A percentile compares a stretch with the other conserved stretches of the same genome.
Evolutionary conservation across 1,140 invertebrate species (phyloP).

Genomic region (Temnothorax longispinosus): DNA sequence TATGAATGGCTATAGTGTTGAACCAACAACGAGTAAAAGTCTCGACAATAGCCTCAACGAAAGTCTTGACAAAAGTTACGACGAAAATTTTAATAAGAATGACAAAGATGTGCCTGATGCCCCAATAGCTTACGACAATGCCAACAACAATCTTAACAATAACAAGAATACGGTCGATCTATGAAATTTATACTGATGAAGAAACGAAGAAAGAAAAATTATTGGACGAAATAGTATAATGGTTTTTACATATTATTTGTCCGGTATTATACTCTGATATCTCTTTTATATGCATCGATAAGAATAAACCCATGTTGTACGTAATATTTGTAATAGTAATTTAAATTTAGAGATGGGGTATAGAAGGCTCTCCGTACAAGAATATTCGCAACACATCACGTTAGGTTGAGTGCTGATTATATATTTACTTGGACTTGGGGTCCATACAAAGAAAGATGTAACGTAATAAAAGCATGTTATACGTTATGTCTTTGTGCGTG

Average conservation of each 20-base stretch:
- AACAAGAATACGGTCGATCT: neutral
- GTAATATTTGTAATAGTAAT: no score
- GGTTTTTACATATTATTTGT: neutral
- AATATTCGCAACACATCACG: no score
- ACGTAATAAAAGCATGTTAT: no score
- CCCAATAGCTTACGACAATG: neutral
- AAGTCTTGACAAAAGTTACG: neutral
- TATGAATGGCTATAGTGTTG: neutral
- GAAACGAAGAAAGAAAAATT: neutral
- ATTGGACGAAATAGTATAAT: neutral
- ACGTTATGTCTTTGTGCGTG: no score
- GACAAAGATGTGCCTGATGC: neutral
- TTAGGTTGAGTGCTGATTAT: no score
- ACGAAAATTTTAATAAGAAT: neutral
- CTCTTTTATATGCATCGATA: neutral
- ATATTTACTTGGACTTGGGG: no score
- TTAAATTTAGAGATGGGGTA: no score
- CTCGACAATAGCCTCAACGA: neutral
- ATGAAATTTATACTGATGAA: neutral
- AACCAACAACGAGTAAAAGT: conserved; percentile 15
- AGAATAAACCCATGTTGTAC: no score
- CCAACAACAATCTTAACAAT: neutral
- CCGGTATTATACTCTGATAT: neutral
- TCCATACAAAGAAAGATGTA: no score
- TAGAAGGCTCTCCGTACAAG: no score